Evolutionary conservation across 2,113 vertebrate genomes (phyloP), one percentile per base, ranked within the genome.

Genomic region (Otus sunia): DNA sequence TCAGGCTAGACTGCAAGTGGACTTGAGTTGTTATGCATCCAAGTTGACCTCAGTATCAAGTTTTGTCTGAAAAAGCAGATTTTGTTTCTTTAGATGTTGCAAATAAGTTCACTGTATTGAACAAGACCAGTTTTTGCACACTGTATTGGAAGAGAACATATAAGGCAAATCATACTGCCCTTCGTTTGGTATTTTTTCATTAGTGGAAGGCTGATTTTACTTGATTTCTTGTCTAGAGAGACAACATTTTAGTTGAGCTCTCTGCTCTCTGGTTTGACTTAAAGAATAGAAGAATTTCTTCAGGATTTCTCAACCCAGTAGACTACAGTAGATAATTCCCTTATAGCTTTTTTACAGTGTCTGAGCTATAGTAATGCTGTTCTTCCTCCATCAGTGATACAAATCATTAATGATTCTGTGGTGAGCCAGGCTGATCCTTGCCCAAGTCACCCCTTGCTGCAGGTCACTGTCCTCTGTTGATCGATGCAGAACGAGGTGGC

Each of bases 401-500:
- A 86, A 80, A 66, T 55, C 12, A 0, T 52, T 77, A 67, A 34
- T 8, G 27, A 26, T 15, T 62, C 43, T 34, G 39, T 36, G 10
- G 19, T 59, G 62, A 88, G 56, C 15, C 50, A 69, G 52, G 39
- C 20, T 79, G 37, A 90, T 58, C 11, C 7, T 10, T 92, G 37
- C 76, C 12, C 50, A 62, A 64, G 21, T 56, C 29, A 34, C 6
- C 71, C 34, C 25, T 85, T 82, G 19, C 56, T 94, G 34, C 43
- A 79, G 74, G 74, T 87, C 69, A 43, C 49, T 56, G 11, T 91
- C 49, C 32, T 76, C 75, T 5, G 1, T 5, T 60, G 74, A 81
- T 74, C 0, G 0, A 34, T 74, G 56, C 20, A 71, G 52, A 94
- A 45, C 0, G 0, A 71, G 55, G 50, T 56, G 60, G 19, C 21